A percentile compares a stretch with the other conserved stretches of the same genome.
phyloP scores from a whole-genome alignment of 2,888 invertebrate genomes.

The Xanthia icteritia region DNA sequence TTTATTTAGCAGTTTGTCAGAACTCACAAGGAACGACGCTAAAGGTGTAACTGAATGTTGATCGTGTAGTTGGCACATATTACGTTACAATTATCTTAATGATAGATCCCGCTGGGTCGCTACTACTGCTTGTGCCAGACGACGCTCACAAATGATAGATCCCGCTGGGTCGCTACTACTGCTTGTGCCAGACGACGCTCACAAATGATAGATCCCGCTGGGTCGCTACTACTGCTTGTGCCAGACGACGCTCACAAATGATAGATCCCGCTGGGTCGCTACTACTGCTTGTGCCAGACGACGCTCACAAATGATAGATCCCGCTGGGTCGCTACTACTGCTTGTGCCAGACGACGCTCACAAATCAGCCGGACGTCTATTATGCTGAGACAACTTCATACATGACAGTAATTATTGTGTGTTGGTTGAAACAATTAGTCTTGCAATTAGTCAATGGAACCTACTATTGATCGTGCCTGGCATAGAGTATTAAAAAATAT shows the following conservation, averaged over 20 bases:
- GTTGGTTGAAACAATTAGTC: constrained; percentile 7
- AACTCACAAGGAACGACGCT: background rate
- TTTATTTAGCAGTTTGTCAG: constrained; percentile 28
- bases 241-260: too few relatives aligned
- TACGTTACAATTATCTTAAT: constrained; percentile 18
- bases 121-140: too few relatives aligned
- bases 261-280: too few relatives aligned
- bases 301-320: background rate
- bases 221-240: too few relatives aligned
- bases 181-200: too few relatives aligned
- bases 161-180: too few relatives aligned
- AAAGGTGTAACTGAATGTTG: background rate
- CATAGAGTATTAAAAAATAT: background rate
- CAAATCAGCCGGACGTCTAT: background rate
- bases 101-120: too few relatives aligned
- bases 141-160: too few relatives aligned
- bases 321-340: background rate
- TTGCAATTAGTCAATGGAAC: background rate
- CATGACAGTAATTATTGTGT: background rate
- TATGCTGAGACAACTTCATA: constrained; percentile 16
- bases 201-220: too few relatives aligned
- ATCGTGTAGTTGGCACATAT: background rate
- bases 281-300: too few relatives aligned
- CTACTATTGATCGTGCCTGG: background rate
- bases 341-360: background rate